A percentile compares a stretch with the other conserved stretches of the same genome.
Conservation (phyloP, 2,113 vertebrate genomes). For the Corythornis cristatus region DNA sequence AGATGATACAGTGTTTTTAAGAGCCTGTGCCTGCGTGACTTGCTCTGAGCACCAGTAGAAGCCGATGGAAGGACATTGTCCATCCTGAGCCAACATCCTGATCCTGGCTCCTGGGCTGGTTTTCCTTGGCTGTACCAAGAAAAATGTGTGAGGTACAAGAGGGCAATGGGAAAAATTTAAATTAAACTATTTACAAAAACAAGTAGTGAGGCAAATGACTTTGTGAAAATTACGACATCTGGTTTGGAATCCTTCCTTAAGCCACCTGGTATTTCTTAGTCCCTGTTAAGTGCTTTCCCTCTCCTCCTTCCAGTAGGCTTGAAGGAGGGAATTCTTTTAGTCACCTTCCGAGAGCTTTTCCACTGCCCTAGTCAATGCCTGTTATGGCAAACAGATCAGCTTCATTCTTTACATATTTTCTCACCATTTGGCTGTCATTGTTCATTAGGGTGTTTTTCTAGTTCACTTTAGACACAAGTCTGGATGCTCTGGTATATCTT, state of each 20-base stretch:
- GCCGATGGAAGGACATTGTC: not conserved
- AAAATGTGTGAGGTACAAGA: not conserved
- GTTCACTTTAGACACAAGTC: not conserved
- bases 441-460: not conserved
- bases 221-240: not conserved
- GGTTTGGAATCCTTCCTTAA: not conserved
- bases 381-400: not conserved
- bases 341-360: not conserved
- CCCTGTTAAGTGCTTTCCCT: not conserved
- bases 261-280: not conserved
- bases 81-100: not conserved
- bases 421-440: not conserved
- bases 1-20: not conserved
- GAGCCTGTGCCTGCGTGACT: not conserved
- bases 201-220: not conserved
- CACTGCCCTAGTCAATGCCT: not conserved
- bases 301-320: not conserved
- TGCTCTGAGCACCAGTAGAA: not conserved
- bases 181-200: not conserved
- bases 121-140: not conserved
- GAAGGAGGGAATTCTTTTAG: not conserved
- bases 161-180: not conserved
- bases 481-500: not conserved
- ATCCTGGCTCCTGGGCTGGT: not conserved
- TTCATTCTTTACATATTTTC: constrained; percentile 1